These are phyloP conservation scores for Tiliacea citrago DNA, from an alignment of 2,888 invertebrate genomes.

Conservation along the genomic window DNA sequence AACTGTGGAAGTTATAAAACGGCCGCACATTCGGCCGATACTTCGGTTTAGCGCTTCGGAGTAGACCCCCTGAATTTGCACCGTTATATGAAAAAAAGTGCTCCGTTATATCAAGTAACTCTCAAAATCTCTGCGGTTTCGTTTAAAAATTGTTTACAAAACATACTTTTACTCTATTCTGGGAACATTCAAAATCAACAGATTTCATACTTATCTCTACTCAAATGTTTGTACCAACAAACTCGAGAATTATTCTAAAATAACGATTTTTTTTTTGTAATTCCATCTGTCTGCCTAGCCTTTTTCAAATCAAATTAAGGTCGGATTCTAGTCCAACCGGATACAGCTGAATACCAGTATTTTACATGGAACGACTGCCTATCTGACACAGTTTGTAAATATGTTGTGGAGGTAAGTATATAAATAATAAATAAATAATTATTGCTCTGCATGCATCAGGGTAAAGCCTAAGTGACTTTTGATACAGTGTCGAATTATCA, in stretches of 20 bases:
- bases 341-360: background rate
- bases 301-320: background rate
- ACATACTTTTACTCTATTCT: background rate
- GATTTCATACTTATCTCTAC: background rate
- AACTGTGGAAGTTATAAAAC: too few species aligned
- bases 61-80: too few species aligned
- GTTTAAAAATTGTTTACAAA: background rate
- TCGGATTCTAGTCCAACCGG: background rate
- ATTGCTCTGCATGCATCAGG: background rate
- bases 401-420: background rate
- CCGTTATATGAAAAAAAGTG: too few species aligned
- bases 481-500: background rate
- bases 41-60: too few species aligned
- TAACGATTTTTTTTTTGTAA: too few species aligned
- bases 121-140: background rate
- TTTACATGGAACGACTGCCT: too few species aligned
- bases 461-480: background rate
- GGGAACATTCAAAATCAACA: background rate
- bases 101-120: too few species aligned
- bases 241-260: too few species aligned
- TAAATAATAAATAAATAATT: background rate
- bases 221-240: background rate
- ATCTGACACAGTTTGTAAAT: background rate
- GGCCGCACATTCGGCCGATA: too few species aligned
- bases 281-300: too few species aligned